A percentile compares a stretch with the other conserved stretches of the same genome.
phyloP scores from a whole-genome alignment of 2,113 vertebrate genomes.

The Pelecanus crispus region DNA sequence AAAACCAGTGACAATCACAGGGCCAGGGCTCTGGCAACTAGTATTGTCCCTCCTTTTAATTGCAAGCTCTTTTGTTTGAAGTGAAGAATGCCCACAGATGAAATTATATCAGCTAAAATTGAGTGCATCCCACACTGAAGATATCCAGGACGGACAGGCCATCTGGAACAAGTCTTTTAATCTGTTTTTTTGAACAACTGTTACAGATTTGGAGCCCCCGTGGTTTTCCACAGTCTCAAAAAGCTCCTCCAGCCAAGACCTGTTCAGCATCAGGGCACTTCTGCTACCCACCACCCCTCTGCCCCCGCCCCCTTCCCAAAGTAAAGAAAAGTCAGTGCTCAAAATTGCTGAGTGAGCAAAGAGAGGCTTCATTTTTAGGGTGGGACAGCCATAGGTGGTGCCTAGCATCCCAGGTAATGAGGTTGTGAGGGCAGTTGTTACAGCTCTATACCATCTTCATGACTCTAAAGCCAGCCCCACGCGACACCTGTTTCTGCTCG shows the following conservation, averaged over 20 bases:
- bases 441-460: background rate
- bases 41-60: background rate
- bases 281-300: background rate
- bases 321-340: background rate
- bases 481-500: accelerated
- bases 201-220: background rate
- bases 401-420: background rate
- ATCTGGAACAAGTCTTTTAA: background rate
- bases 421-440: background rate
- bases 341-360: background rate
- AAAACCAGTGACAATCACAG: background rate
- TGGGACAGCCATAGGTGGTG: background rate
- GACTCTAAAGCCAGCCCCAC: background rate
- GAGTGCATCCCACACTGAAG: background rate
- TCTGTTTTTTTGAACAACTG: background rate
- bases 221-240: background rate
- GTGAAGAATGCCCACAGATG: background rate
- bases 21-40: background rate
- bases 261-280: background rate
- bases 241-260: background rate
- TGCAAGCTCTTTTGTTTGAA: background rate
- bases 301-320: background rate
- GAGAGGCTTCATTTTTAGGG: background rate
- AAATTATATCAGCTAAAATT: background rate
- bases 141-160: background rate